Evolutionary conservation across 2,113 vertebrate genomes (phyloP), one percentile per base, ranked within the genome.

Genomic region (Platanista minor): DNA sequence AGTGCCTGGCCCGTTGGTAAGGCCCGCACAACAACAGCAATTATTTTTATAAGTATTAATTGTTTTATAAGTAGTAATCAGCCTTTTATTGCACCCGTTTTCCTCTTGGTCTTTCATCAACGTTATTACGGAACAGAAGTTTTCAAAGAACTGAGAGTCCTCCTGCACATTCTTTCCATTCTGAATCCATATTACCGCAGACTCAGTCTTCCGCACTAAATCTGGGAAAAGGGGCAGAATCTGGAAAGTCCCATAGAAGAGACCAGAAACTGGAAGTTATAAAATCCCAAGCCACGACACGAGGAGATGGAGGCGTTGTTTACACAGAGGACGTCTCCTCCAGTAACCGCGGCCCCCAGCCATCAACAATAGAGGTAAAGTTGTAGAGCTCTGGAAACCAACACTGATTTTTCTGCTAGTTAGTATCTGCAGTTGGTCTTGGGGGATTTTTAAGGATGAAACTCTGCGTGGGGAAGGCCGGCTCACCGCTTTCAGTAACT

Each of bases 161-260:
- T 54, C 11, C 2, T 0, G 1, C 0, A 20, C 6, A 46, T 33
- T 43, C 67, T 36, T n/a, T 21, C 20, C 0, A 12, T 20, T 62
- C 62, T 14, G 31, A 78, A 27, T 15, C 25, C 33, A 14, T 14
- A 4, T 20, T 36, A 36, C 41, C 92, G 87, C 61, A 52, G 71
- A 74, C 59, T 89, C 27, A 29, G 91, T 75, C 92, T 86, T 97
- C 78, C 17, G 10, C 64, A 25, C 88, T 81, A 23, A 31, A 46
- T 95, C 87, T 97, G 95, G 96, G 94, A 57, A 91, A 85, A 10
- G 80, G 82, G 89, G n/a, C 52, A 59, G 82, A 62, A 41, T 84
- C 92, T n/a, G 98, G 98, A 99, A 99, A 98, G 98, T 98, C 98
- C 98, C 98, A 0, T 17, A 1, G 94, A 96, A 92, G 90, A 91